These are phyloP conservation scores for Trachops cirrhosus DNA, from an alignment of 2,797 vertebrate species.

Conservation along the genomic window DNA sequence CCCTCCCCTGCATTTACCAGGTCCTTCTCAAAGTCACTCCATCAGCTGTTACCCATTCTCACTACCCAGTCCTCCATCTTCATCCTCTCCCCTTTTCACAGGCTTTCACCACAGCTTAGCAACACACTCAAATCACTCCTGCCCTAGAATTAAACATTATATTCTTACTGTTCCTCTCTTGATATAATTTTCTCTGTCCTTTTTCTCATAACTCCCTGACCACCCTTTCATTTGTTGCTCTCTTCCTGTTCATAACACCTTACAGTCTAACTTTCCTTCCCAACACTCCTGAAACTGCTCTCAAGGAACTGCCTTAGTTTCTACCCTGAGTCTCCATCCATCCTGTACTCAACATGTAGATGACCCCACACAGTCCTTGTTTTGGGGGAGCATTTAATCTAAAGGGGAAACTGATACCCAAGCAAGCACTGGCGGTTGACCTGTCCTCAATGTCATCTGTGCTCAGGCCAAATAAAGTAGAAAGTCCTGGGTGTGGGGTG, in stretches of 20 bases:
- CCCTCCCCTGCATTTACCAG: neutral
- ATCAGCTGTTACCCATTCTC: rapidly evolving
- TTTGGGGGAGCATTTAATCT: neutral
- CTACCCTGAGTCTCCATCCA: neutral
- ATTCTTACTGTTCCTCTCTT: neutral
- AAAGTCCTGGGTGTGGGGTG: neutral
- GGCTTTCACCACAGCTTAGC: neutral
- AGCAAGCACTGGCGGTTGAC: neutral
- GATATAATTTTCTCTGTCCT: neutral
- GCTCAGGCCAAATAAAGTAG: neutral
- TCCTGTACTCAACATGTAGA: neutral
- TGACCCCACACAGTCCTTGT: neutral
- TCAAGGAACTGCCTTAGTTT: neutral
- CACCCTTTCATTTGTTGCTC: neutral
- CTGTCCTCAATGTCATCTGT: neutral
- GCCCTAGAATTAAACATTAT: neutral
- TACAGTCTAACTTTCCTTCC: neutral
- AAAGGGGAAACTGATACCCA: neutral
- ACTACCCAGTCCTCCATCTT: rapidly evolving
- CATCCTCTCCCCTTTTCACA: neutral
- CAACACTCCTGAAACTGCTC: neutral
- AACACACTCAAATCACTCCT: neutral
- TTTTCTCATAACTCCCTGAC: neutral
- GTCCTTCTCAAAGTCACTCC: neutral
- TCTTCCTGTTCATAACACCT: neutral